Evolutionary conservation across 2,797 vertebrate genomes (phyloP), one percentile per base, ranked within the genome.

Genomic region (Pantherophis vulpinus): DNA sequence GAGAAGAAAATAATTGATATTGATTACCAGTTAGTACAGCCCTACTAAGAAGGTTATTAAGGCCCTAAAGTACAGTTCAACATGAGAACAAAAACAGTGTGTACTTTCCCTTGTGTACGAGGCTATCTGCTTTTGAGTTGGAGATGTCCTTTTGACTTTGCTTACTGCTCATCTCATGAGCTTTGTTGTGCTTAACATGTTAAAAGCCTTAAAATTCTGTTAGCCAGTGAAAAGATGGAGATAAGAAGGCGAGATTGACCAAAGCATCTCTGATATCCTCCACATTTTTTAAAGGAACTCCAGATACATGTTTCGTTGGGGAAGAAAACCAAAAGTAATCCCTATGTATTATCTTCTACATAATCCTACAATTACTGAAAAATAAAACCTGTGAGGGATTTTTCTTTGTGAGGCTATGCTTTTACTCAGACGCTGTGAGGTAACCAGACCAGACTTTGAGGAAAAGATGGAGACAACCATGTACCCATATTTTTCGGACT

Each of bases 1-100:
- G 94, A 97, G 96, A 96, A 96, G 95, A 97, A 98, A 98, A 97
- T 97, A 98, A 98, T 97, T 98, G 96, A 93, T 97, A 98, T 98
- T 95, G 98, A 98, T 98, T 97, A 98, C 96, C 95, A 97, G 96
- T 97, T 97, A 97, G 90, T 96, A 94, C 91, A 93, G 94, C 96
- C 94, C 97, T 95, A 97, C 96, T 95, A 91, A 93, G 96, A 97
- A 96, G 96, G 95, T 97, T 97, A 97, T 97, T 97, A 97, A 97
- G 95, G 88, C 96, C 95, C 95, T 97, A 95, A 97, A 97, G 96
- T 96, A 97, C 95, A 96, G 96, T 97, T 96, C 94, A 95, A 96
- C 97, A 95, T 96, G 95, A 94, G 96, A 95, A 96, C 94, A 97
- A 96, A 97, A 96, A 96, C 96, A 95, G 91, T 95, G 47, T 96